These are phyloP conservation scores for Amphipyra tragopoginis DNA, from an alignment of 2,888 invertebrate species.

Conservation along the genomic window DNA sequence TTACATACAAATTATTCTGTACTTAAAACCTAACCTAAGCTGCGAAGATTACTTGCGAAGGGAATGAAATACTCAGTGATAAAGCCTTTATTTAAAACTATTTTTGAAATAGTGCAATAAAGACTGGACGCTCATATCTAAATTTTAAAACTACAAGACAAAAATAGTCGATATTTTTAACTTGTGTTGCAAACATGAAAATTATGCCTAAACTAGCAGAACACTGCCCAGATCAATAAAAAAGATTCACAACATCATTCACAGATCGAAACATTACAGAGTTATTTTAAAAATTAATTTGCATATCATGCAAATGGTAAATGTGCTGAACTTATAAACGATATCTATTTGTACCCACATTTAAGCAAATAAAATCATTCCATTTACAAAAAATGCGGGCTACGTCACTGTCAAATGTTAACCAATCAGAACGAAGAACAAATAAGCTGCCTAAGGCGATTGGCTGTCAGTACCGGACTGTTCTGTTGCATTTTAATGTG, in stretches of 20 bases:
- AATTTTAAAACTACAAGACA: conserved; percentile 30
- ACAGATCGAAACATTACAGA: conserved; percentile 56
- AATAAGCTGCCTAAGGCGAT: conserved; percentile 65
- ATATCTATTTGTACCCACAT: no score
- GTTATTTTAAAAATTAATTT: no score
- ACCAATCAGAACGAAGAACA: conserved; percentile 73
- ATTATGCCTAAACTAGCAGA: conserved; percentile 34
- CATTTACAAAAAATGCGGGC: conserved; percentile 74
- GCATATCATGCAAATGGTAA: no score
- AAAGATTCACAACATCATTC: conserved; percentile 61
- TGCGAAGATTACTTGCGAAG: conserved; percentile 69
- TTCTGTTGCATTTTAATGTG: conserved; percentile 62
- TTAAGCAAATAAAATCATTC: no score
- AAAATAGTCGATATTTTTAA: conserved; percentile 9
- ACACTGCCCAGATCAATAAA: conserved; percentile 40
- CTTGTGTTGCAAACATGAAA: conserved; percentile 16
- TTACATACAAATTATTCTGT: conserved; percentile 73
- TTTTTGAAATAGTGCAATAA: conserved; percentile 86
- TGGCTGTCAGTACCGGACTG: conserved; percentile 66
- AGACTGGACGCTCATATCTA: conserved; percentile 70
- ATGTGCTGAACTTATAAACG: no score
- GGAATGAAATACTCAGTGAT: conserved; percentile 64
- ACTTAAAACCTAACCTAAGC: conserved; percentile 79
- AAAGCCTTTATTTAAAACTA: conserved; percentile 80
- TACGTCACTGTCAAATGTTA: conserved; percentile 63